Percentiles rank a stretch among this genome's conserved stretches.
Evolutionary conservation across 2,888 invertebrate genomes (phyloP).

Genomic region (Thereva unica): DNA sequence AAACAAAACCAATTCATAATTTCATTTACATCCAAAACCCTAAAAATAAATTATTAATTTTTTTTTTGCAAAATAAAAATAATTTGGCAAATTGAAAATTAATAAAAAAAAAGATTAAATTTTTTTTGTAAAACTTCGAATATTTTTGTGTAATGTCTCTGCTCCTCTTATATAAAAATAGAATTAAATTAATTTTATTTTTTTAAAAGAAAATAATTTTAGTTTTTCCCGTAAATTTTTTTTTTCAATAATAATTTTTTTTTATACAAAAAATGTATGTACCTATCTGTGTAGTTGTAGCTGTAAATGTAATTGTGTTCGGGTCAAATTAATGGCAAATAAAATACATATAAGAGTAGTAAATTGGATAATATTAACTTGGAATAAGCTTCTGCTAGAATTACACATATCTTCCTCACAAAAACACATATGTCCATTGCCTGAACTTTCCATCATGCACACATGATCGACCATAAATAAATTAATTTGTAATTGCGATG

Average conservation of each 20-base stretch:
- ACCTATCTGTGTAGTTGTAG: conserved; percentile 28
- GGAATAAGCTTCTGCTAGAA: conserved; percentile 58
- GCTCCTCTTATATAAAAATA: background rate
- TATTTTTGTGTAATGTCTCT: too few relatives aligned
- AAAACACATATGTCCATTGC: conserved; percentile 97
- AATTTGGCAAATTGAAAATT: conserved; percentile 13
- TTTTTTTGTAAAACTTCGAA: background rate
- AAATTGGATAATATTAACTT: conserved; percentile 33
- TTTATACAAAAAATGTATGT: conserved; percentile 16
- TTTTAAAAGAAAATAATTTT: background rate
- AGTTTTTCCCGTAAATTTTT: conserved; percentile 15
- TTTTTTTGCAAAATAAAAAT: conserved; percentile 31
- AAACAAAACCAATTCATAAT: too few relatives aligned
- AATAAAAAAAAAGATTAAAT: conserved; percentile 16
- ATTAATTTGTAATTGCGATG: conserved; percentile 91
- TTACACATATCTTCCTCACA: conserved; percentile 98
- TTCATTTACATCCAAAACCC: too few relatives aligned
- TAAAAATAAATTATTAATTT: conserved; percentile 25
- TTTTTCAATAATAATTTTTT: conserved; percentile 3
- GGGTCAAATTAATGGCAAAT: conserved; percentile 20
- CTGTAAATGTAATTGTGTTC: conserved; percentile 3
- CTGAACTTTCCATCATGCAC: conserved; percentile 98
- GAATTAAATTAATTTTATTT: conserved; percentile 31
- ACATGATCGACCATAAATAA: conserved; percentile 97
- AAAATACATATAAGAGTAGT: conserved; percentile 28